phyloP scores from a whole-genome alignment of 2,888 invertebrate species.

The Stenichneumon culpator region DNA sequence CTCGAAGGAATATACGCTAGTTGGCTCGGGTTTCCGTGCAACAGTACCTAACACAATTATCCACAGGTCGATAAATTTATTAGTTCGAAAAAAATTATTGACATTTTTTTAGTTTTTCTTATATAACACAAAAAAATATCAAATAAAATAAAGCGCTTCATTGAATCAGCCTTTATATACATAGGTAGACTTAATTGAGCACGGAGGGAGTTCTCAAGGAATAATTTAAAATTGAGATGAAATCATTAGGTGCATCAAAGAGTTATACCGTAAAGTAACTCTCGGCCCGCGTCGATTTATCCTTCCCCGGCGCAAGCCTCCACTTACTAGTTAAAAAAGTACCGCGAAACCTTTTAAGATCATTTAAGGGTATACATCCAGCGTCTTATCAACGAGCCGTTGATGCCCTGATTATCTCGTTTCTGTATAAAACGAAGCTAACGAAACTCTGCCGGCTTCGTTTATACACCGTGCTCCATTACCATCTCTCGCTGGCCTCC shows the following conservation, averaged over 20 bases:
- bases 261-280: constrained; percentile 29
- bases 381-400: constrained; percentile 18
- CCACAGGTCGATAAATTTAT: background rate
- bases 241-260: constrained; percentile 30
- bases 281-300: constrained; percentile 23
- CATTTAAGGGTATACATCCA: background rate
- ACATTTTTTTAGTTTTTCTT: too few relatives aligned
- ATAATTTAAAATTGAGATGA: background rate
- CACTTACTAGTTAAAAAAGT: constrained; percentile 25
- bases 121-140: too few relatives aligned
- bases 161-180: background rate
- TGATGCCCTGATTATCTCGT: constrained; percentile 34
- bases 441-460: background rate
- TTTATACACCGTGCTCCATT: constrained; percentile 1
- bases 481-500: constrained; percentile 3
- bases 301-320: background rate
- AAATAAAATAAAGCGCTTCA: too few relatives aligned
- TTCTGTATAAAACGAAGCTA: constrained; percentile 15
- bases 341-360: constrained; percentile 50
- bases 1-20: constrained; percentile 18
- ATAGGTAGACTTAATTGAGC: background rate
- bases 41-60: background rate
- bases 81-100: background rate
- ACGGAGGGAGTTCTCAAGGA: background rate
- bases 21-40: background rate